Base-by-base conservation (phyloP, 1,140 invertebrate genomes). In the Tribolium castaneum region DNA sequence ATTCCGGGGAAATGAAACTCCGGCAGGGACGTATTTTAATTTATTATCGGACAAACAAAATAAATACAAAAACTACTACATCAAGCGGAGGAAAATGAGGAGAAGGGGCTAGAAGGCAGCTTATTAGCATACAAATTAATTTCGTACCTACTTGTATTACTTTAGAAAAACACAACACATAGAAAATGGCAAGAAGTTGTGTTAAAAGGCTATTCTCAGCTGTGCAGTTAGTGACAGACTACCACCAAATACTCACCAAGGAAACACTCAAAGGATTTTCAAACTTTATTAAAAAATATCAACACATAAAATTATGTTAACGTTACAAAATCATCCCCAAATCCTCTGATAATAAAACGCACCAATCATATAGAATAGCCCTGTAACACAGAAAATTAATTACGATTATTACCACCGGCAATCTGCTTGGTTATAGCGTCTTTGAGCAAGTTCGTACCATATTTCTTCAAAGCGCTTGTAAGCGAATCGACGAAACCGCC, bases 391-490 rank as follows among this genome's bases (percentile, higher is more conserved):
- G 52, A 51, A 35, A 7, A 76, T 74, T 75, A 62, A 71, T 70
- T 70, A 70, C 54, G 51, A 54, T 50, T 77, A 72, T 59, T 50
- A 12, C 10, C 14, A 56, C 10, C n/a, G 3, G 74, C 39, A n/a
- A 50, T 54, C 39, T 76, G 19, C 34, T 76, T 62, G 2, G 54
- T 14, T 76, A 82, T 66, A 35, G 78, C 76, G 22, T 82, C 76
- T 78, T 82, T 82, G 6, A 82, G 51, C 52, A 82, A 74, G 49
- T 78, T 73, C 35, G 78, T 82, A 82, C 80, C 80, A 56, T 76
- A 78, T 49, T 39, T 66, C 45, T 80, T 82, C 12, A 82, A 19
- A 7, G 75, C 45, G 14, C 78, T 56, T 14, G 73, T 78, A 6
- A 82, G 52, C 50, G 77, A 75, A 50, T 81, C 80, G 6, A 75